Percentiles rank a stretch among this genome's conserved stretches.
phyloP scores from a whole-genome alignment of 64 coral and sea anemone genomes.

The Pocillopora damicornis region DNA sequence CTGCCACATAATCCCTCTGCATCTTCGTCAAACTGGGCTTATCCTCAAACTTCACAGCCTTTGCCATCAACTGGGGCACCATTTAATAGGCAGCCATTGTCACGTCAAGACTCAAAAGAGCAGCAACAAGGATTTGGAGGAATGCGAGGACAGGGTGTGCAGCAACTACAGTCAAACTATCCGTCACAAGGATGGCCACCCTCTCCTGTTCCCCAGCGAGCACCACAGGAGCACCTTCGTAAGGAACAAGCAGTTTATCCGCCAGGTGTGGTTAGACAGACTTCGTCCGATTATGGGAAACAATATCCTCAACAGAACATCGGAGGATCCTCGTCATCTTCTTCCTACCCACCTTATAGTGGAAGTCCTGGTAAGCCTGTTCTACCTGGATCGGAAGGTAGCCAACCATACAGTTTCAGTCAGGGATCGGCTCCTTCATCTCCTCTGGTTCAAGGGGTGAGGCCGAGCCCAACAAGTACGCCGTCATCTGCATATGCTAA shows the following conservation, averaged over 20 bases:
- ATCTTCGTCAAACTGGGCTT: not conserved
- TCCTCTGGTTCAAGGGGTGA: constrained; percentile 36
- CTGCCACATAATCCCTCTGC: not conserved
- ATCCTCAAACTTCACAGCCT: constrained; percentile 8
- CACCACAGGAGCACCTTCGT: not conserved
- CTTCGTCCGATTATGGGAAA: constrained; percentile 11
- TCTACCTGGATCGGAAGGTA: not conserved
- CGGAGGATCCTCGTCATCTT: not conserved
- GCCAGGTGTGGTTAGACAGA: not conserved
- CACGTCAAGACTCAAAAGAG: not conserved
- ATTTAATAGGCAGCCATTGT: not conserved
- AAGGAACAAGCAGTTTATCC: constrained; percentile 1
- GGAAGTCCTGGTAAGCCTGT: not conserved
- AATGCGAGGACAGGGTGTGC: not conserved
- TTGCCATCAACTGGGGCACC: not conserved
- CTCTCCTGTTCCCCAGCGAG: not conserved
- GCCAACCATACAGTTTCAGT: constrained; percentile 16
- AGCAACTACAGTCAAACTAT: not conserved
- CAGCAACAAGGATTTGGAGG: not conserved
- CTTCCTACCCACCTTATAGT: not conserved
- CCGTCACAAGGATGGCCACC: not conserved
- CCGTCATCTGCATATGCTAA: constrained; percentile 50
- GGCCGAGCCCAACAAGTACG: constrained; percentile 7
- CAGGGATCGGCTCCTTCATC: not conserved
- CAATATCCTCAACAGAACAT: not conserved